Percentiles rank a stretch among this genome's conserved stretches.
These are phyloP conservation scores for Drosophila vallismaia DNA, from an alignment of 2,888 invertebrate species.

Conservation along the genomic window DNA sequence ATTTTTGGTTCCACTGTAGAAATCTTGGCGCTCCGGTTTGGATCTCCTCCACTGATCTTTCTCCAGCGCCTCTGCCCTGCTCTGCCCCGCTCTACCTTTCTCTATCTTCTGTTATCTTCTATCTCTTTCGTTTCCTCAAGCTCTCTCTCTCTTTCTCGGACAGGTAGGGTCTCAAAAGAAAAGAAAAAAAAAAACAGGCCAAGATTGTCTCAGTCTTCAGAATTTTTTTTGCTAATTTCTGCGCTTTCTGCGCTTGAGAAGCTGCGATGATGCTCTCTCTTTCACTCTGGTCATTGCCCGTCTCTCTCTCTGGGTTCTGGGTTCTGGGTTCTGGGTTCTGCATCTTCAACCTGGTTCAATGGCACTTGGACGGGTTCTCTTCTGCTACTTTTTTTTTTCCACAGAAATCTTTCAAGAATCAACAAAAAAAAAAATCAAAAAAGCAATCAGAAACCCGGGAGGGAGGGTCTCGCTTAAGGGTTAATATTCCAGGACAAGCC, in stretches of 20 bases:
- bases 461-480: slow-evolving; percentile 13
- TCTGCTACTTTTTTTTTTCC: slow-evolving; percentile 1
- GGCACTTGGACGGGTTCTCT: slow-evolving; percentile 31
- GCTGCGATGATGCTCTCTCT: slow-evolving; percentile 6
- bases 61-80: slow-evolving; percentile 9
- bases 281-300: background rate
- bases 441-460: too few species aligned
- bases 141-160: slow-evolving; percentile 9
- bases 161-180: slow-evolving; percentile 9
- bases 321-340: slow-evolving; percentile 3
- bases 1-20: slow-evolving; percentile 44
- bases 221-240: slow-evolving; percentile 50
- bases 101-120: slow-evolving; percentile 1
- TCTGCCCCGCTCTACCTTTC: background rate
- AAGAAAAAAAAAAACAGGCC: slow-evolving; percentile 15
- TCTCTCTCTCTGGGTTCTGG: background rate
- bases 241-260: slow-evolving; percentile 29
- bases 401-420: slow-evolving; percentile 10
- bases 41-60: slow-evolving; percentile 49
- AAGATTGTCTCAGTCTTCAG: slow-evolving; percentile 18
- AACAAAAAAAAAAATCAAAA: background rate
- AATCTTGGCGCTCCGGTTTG: slow-evolving; percentile 32
- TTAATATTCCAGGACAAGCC: slow-evolving; percentile 14
- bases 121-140: slow-evolving; percentile 10
- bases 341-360: slow-evolving; percentile 33